Conservation (phyloP, 2,113 vertebrate species). For the Coturnix japonica region DNA sequence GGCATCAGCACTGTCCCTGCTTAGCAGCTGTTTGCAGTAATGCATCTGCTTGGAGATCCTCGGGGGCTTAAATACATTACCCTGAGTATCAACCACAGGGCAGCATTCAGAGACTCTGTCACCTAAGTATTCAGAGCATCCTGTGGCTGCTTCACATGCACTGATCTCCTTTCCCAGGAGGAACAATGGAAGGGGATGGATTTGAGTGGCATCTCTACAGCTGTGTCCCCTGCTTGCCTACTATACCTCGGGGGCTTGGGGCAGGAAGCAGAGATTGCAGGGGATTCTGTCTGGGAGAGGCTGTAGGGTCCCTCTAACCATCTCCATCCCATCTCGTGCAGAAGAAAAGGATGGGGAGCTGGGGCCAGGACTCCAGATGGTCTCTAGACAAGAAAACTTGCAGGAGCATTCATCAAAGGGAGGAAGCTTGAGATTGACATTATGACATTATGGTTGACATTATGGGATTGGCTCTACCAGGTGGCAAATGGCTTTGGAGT, state of each 20-base stretch:
- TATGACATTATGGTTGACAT: too few relatives aligned
- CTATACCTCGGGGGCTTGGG: rapidly evolving
- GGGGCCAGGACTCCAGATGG: neutral
- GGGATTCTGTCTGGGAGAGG: neutral
- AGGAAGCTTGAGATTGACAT: too few relatives aligned
- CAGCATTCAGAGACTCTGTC: neutral
- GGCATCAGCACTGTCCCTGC: neutral
- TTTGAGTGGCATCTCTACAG: neutral
- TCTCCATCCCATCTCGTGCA: rapidly evolving
- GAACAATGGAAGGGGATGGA: too few relatives aligned
- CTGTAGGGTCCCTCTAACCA: neutral
- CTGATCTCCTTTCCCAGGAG: neutral
- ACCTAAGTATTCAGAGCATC: neutral
- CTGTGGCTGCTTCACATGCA: neutral
- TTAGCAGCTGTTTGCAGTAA: neutral
- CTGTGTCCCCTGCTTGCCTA: too few relatives aligned
- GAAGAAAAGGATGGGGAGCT: neutral
- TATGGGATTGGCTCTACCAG: neutral
- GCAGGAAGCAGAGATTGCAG: neutral
- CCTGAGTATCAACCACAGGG: neutral
- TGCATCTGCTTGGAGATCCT: neutral
- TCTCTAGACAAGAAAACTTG: rapidly evolving
- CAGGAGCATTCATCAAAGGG: rapidly evolving
- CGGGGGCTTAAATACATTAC: neutral
- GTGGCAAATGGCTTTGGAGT: rapidly evolving